phyloP scores from a whole-genome alignment of 2,888 invertebrate genomes.

The Eremobia ochroleuca region DNA sequence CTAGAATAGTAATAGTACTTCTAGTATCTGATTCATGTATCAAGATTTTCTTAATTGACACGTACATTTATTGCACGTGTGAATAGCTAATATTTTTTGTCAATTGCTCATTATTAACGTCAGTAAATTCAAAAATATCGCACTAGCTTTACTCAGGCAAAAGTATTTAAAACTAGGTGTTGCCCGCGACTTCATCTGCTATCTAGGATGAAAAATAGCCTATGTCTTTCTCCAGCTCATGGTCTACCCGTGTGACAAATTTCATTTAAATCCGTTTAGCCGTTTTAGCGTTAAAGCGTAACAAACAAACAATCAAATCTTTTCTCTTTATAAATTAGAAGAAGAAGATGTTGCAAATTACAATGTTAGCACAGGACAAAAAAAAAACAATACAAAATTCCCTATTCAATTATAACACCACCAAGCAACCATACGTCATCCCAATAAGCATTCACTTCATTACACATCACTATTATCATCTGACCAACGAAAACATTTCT shows the following conservation, averaged over 20 bases:
- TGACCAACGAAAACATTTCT: slow-evolving; percentile 37
- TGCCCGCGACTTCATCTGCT: neutral
- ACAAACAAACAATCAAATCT: neutral
- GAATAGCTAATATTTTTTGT: neutral
- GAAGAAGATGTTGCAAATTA: neutral
- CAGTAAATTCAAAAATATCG: neutral
- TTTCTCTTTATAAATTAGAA: neutral
- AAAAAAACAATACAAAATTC: neutral
- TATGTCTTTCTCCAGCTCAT: neutral
- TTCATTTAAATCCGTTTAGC: neutral
- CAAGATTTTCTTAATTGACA: neutral
- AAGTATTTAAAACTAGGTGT: neutral
- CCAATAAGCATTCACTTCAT: neutral
- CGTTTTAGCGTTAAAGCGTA: neutral
- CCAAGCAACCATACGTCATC: neutral
- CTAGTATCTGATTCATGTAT: neutral
- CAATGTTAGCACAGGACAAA: neutral
- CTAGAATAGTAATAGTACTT: slow-evolving; percentile 8
- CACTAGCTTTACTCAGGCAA: too few species aligned
- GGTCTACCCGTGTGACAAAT: neutral
- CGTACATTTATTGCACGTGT: neutral
- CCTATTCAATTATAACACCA: neutral
- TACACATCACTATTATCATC: slow-evolving; percentile 16
- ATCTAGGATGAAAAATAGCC: neutral
- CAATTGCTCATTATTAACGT: neutral